Conservation (phyloP, 2,113 vertebrate genomes). For the Chloropsis cyanopogon region DNA sequence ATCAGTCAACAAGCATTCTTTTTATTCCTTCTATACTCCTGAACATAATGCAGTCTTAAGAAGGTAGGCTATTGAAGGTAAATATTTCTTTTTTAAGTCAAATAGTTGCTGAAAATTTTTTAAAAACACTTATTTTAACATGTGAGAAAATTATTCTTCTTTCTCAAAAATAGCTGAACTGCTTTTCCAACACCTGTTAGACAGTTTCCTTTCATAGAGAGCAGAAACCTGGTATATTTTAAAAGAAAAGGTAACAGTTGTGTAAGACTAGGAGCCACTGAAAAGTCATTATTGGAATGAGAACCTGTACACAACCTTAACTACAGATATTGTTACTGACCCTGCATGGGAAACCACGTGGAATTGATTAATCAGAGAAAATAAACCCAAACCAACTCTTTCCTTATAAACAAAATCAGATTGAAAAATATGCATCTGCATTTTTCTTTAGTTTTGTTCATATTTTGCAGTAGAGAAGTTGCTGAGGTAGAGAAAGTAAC, state of each 20-base stretch:
- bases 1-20: not conserved
- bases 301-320: not conserved
- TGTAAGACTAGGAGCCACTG: not conserved
- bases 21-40: not conserved
- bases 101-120: not conserved
- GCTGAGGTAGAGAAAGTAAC: not conserved
- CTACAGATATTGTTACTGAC: not conserved
- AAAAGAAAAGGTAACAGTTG: not conserved
- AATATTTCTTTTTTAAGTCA: not conserved
- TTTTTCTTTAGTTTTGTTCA: not conserved
- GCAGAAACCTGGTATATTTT: not conserved
- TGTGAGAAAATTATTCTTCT: not conserved
- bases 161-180: not conserved
- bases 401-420: not conserved
- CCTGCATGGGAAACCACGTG: not conserved
- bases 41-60: not conserved
- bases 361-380: not conserved
- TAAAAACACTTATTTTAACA: not conserved
- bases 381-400: not conserved
- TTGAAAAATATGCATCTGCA: not conserved
- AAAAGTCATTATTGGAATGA: not conserved
- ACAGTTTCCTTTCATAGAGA: not conserved
- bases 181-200: not conserved
- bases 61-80: not conserved
- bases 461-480: not conserved